phyloP scores from a whole-genome alignment of 2,797 vertebrate genomes.

The Chelonia mydas region DNA sequence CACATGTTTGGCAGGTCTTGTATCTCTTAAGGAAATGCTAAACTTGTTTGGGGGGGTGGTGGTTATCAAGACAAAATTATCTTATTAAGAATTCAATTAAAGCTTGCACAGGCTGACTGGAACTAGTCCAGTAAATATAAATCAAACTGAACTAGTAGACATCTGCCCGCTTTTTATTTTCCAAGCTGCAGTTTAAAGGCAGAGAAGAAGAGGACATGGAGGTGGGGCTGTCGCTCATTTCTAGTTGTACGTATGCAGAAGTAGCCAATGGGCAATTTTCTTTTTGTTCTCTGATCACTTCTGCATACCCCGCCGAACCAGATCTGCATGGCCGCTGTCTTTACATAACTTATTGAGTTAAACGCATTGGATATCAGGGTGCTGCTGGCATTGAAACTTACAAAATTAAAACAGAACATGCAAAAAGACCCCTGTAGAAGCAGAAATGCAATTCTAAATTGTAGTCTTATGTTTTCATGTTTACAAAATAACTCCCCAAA shows the following conservation, averaged over 20 bases:
- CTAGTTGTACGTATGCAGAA: rapidly evolving
- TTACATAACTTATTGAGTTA: background rate
- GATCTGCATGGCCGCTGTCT: background rate
- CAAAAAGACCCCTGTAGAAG: background rate
- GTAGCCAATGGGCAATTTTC: background rate
- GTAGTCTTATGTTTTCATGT: rapidly evolving
- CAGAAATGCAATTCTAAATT: rapidly evolving
- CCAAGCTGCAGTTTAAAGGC: background rate
- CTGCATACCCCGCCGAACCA: rapidly evolving
- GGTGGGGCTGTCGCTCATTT: rapidly evolving
- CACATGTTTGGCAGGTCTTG: rapidly evolving
- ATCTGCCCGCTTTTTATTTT: background rate
- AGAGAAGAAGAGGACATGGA: background rate
- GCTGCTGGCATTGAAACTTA: background rate
- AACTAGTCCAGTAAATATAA: background rate
- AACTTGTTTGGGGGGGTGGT: background rate
- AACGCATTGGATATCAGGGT: background rate
- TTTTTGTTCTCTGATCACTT: background rate
- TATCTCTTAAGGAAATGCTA: constrained; percentile 17
- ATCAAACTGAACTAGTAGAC: background rate
- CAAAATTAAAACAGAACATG: background rate
- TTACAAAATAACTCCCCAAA: rapidly evolving
- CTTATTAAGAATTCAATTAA: constrained; percentile 32
- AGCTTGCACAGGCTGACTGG: background rate
- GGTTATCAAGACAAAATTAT: constrained; percentile 33